Evolutionary conservation across 1,140 invertebrate genomes (phyloP).

Genomic region (Delia radicum): DNA sequence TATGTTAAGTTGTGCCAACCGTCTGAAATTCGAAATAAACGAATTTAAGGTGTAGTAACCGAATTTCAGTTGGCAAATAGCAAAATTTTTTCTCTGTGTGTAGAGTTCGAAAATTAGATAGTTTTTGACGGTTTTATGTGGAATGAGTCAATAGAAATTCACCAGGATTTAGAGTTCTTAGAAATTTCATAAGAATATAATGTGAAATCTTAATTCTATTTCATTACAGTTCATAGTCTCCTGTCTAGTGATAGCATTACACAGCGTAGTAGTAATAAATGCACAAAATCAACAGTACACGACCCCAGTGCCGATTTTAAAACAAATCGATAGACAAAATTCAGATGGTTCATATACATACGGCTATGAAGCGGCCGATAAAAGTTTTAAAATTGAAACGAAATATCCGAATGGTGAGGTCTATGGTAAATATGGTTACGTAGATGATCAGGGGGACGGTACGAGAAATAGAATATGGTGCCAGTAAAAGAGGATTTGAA

Average conservation of each 20-base stretch:
- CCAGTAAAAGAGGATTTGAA: conserved; percentile 83
- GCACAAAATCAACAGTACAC: conserved; percentile 55
- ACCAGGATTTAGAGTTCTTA: no score
- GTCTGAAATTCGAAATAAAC: no score
- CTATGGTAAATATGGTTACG: conserved; percentile 68
- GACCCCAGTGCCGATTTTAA: conserved; percentile 77
- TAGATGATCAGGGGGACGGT: conserved; percentile 76
- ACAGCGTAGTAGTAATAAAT: conserved; percentile 14
- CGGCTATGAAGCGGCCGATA: conserved; percentile 86
- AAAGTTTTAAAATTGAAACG: conserved; percentile 90
- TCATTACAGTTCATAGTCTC: conserved; percentile 19
- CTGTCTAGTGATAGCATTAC: conserved; percentile 8
- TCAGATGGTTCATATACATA: conserved; percentile 85
- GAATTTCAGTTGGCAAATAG: no score
- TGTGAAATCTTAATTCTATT: no score
- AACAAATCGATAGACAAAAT: conserved; percentile 85
- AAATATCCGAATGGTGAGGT: conserved; percentile 80
- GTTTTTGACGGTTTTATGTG: no score
- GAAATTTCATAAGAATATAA: no score
- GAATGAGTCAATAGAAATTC: no score
- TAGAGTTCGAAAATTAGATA: no score
- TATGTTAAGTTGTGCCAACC: no score
- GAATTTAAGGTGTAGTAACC: no score
- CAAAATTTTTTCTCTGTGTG: no score
- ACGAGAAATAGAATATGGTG: conserved; percentile 83